Base-by-base conservation (phyloP, 1,140 invertebrate species). In the Brachionus angularis region DNA sequence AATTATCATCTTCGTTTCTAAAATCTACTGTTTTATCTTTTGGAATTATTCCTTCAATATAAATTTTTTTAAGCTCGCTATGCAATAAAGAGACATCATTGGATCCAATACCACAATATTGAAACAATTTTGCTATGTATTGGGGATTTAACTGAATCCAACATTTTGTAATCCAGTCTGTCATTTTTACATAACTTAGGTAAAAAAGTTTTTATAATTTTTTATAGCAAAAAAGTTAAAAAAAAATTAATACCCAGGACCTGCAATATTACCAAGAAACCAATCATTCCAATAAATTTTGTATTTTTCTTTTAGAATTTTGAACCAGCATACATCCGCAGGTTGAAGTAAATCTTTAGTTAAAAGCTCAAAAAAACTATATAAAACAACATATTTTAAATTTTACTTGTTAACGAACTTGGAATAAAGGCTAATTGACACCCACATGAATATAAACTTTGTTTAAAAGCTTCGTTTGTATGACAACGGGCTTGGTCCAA, bases 401-500 rank as follows among this genome's bases (percentile, higher is more conserved):
- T 58, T 53, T 29, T 53, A 58, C 53, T 58, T 23, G 31, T 58
- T 29, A 58, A 34, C 16, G 53, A 36, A 21, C 31, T 16, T 21
- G 53, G 53, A 58, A 58, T 58, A 58, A 58, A 58, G 23, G 39
- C 53, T 27, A 36, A 36, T 33, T 34, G 18, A 34, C 53, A 58
- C 18, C 53, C 53, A 58, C 33, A 34, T 16, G 33, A n/a, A 58
- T 34, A 16, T 58, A 58, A 58, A 36, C 31, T 36, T 18, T 58
- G 18, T 58, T 36, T 58, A 58, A 58, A 58, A 36, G 23, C 31
- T n/a, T n/a, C 53, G 33, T 4, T 58, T 36, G 18, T 21, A 23
- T 58, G 53, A 58, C 53, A 58, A 36, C 33, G 34, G 18, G 53
- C 53, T 33, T 34, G 16, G 25, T 58, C 53, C 18, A 58, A 36